phyloP scores from a whole-genome alignment of 2,888 invertebrate species.

The Philonicus albiceps region DNA sequence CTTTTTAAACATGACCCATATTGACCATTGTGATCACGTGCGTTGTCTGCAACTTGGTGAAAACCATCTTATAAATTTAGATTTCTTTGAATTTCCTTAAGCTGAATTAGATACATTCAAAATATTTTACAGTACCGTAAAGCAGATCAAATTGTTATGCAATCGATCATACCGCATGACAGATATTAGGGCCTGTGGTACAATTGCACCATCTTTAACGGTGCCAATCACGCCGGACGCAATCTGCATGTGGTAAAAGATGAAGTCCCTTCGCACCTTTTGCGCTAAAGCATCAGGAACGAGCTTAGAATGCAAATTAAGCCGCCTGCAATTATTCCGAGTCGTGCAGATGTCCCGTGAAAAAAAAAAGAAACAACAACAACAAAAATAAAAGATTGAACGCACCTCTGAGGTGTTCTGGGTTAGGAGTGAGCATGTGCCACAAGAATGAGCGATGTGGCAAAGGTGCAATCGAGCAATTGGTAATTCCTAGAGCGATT shows the following conservation, averaged over 20 bases:
- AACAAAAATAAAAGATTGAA: not conserved
- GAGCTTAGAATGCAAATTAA: not conserved
- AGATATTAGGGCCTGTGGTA: not conserved
- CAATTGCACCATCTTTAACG: not conserved
- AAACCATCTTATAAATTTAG: not conserved
- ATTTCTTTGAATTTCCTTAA: not conserved
- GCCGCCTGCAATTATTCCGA: not conserved
- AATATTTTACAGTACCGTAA: not conserved
- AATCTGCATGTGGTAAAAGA: not conserved
- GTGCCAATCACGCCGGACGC: not conserved
- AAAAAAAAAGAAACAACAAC: no score
- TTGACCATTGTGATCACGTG: no score
- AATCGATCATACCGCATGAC: not conserved
- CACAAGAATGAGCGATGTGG: conserved; percentile 9
- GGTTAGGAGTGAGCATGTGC: conserved; percentile 13
- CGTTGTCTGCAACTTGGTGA: no score
- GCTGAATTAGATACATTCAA: not conserved
- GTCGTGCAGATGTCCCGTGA: not conserved
- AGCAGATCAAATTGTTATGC: not conserved
- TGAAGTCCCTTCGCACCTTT: not conserved
- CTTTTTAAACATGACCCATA: no score
- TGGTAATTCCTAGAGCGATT: conserved; percentile 6
- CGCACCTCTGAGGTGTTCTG: not conserved
- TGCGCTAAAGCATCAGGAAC: not conserved
- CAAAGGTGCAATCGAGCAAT: conserved; percentile 19